Evolutionary conservation across 2,888 invertebrate genomes (phyloP), one percentile per base, ranked within the genome.

Genomic region (Oscheius sp.): DNA sequence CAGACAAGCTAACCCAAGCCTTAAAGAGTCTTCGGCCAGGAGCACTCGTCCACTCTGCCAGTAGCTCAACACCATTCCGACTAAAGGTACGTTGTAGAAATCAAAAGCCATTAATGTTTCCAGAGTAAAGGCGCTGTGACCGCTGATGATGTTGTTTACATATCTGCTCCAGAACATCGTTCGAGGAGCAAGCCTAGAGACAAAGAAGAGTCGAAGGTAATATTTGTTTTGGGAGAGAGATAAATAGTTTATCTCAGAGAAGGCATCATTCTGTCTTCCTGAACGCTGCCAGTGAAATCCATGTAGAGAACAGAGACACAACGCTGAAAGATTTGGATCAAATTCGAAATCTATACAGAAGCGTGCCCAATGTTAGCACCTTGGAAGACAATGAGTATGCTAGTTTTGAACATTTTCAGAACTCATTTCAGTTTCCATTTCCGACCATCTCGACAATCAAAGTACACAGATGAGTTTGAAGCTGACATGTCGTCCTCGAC

Each of bases 141-240:
- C 53, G 82, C 83, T 13, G 83, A 83, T 48, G 83, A 83, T 70
- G 80, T 83, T 1, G 82, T 83, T 37, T 83, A 79, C 63, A 79
- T 82, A 62, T 66, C 82, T 1, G 57, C 65, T 55, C 65, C 66
- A 1, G 65, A 73, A 33, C 65, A 51, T 32, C 48, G 62, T 29
- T 32, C 62, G 13, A 72, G 60, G 32, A 70, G 37, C 29, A 35
- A 32, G 2, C 13, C 68, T 2, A 11, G 32, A 37, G 55, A 68
- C 33, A 68, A 68, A 53, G 68, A 68, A n/a, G 53, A 33, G 29
- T 35, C 53, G 13, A 68, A 68, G 29, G 63, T 63, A 13, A 21
- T 21, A 35, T 29, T 60, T 13, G 37, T 2, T 13, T 35, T 10
- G 21, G 33, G 2, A 33, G 10, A 33, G 33, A 42, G 33, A n/a